These are phyloP conservation scores for Ecdyonurus torrentis DNA, from an alignment of 2,888 invertebrate genomes.

Conservation along the genomic window DNA sequence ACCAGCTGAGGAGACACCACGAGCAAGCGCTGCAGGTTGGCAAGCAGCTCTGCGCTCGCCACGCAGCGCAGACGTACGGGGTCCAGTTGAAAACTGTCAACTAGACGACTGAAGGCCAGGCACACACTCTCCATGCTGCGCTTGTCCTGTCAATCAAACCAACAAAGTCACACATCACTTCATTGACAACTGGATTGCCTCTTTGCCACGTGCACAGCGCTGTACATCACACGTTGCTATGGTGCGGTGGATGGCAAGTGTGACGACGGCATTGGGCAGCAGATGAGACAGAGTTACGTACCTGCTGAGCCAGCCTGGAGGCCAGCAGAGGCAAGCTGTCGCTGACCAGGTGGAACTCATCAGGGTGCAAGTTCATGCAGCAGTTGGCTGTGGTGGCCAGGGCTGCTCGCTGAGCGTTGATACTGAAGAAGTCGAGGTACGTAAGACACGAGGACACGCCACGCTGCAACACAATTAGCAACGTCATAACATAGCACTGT, in stretches of 20 bases:
- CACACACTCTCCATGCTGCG: constrained; percentile 97
- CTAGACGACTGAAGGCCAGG: constrained; percentile 85
- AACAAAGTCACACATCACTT: too few relatives aligned
- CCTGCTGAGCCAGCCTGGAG: constrained; percentile 35
- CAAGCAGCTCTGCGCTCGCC: constrained; percentile 75
- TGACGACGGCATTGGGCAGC: too few relatives aligned
- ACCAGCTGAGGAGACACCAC: constrained; percentile 91
- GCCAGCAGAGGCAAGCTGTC: constrained; percentile 79
- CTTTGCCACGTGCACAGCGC: too few relatives aligned
- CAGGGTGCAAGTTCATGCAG: constrained; percentile 81
- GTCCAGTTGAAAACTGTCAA: constrained; percentile 91
- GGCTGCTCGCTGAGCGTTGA: constrained; percentile 92
- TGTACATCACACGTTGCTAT: too few relatives aligned
- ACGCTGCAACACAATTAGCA: too few relatives aligned
- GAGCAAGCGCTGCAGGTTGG: constrained; percentile 83
- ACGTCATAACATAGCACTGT: too few relatives aligned
- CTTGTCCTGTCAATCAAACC: constrained; percentile 56
- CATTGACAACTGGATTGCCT: too few relatives aligned
- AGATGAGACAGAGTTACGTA: too few relatives aligned
- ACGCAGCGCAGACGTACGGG: constrained; percentile 83
- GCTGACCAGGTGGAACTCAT: constrained; percentile 85
- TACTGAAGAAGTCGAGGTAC: constrained; percentile 96
- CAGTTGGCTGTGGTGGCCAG: constrained; percentile 95
- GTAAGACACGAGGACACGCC: constrained; percentile 93
- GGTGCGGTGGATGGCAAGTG: too few relatives aligned